Evolutionary conservation across 2,888 invertebrate species (phyloP), one percentile per base, ranked within the genome.

Genomic region (Dryomyza anilis): DNA sequence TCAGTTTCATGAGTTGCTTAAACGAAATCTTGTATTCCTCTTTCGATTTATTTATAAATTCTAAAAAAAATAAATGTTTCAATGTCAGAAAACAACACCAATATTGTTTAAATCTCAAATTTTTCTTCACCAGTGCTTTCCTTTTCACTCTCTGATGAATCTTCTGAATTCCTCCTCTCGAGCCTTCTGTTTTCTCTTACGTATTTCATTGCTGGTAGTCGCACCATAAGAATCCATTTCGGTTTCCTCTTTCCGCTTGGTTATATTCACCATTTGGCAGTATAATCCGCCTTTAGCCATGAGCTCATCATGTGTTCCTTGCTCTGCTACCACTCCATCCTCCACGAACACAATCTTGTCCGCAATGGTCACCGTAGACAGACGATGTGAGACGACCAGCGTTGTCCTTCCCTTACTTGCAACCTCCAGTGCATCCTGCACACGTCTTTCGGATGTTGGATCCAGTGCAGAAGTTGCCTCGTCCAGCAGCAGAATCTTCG

Each of bases 391-490:
- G 66, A 92, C 91, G 76, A 92, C 89, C 59, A 92, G 83, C 69
- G 91, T 92, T 71, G 91, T 92, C 63, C 91, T 83, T 7, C 91
- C 91, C 71, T 87, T 85, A 19, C 91, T 87, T 0, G 93, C 94
- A 8, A 87, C 85, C 76, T 94, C 94, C 71, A 94, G 80, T 0
- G 94, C 94, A 29, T 88, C 88, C 81, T 94, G 94, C 1, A 95
- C 94, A 55, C 88, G 89, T 2, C 89, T 87, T 78, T 94, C 95
- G 71, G 91, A 92, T 71, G 90, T 89, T 2, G 91, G 89, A 83
- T 94, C 94, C 71, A 94, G 82, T 0, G 94, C 94, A 0, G 93
- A 93, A 0, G 94, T 95, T 0, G 93, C 94, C 79, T 94, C 94
- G 74, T 94, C 94, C 65, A 92, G 83, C 1, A 92, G 82, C 43